Evolutionary conservation across 2,113 vertebrate genomes (phyloP), one percentile per base, ranked within the genome.

Genomic region (Vireo altiloquus): DNA sequence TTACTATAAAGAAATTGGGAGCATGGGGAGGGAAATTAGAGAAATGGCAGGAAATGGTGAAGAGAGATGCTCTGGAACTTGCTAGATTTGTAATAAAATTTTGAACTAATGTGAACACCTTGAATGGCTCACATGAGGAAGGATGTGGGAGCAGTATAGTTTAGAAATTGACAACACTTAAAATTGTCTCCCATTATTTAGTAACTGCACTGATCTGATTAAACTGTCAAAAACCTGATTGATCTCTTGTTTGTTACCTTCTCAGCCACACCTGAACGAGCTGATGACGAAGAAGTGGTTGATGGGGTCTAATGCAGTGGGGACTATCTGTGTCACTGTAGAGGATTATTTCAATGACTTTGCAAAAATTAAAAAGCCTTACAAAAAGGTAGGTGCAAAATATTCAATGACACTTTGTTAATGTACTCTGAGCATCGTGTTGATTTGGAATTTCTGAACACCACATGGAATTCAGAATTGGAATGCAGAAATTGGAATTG

Each of bases 341-440:
- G 99, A 99, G 93, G 99, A 99, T 96, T 99, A 99, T 96, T 99
- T 99, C 97, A 99, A 99, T 59, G 99, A 99, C 96, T 99, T 99
- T 95, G 98, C 99, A 96, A 99, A 97, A 94, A 99, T 99, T 94
- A 99, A 99, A 97, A 99, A 98, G 80, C 99, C 99, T 7, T 99
- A 98, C 83, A 99, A 98, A 95, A 98, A 99, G 99, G 99, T 99
- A 97, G 56, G 96, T 59, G 66, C 42, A 84, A 81, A 92, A 95
- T 66, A n/a, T 12, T 82, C 19, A 39, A 2, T 33, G 13, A 33
- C 53, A 13, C 19, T 69, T 86, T 37, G 47, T 22, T 88, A 11
- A 27, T 37, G 6, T 68, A 42, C 40, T 72, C 33, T 47, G 56
- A 82, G 13, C n/a, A 28, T 57, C 20, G 5, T 27, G 17, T 57